Conservation (phyloP, 1,140 invertebrate species). For the Aphaenogaster rudis region DNA sequence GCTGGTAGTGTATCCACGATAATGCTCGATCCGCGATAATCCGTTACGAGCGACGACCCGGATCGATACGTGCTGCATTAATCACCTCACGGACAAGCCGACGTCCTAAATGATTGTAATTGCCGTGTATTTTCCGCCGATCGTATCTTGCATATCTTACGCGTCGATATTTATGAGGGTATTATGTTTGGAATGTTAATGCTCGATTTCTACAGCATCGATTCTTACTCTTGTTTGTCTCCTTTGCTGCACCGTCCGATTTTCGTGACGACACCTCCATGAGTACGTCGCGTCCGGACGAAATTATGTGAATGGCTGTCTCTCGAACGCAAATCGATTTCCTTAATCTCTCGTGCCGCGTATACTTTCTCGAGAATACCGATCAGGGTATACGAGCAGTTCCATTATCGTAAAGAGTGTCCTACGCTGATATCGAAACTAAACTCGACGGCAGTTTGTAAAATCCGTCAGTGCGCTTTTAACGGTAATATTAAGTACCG, state of each 20-base stretch:
- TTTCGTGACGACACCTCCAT: slow-evolving; percentile 48
- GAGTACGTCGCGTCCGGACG: neutral
- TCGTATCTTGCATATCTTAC: slow-evolving; percentile 78
- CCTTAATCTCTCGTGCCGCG: slow-evolving; percentile 42
- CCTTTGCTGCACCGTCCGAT: slow-evolving; percentile 61
- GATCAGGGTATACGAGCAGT: slow-evolving; percentile 22
- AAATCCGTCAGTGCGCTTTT: slow-evolving; percentile 57
- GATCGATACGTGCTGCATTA: slow-evolving; percentile 60
- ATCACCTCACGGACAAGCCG: slow-evolving; percentile 46
- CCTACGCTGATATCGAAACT: slow-evolving; percentile 53
- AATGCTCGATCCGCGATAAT: slow-evolving; percentile 48
- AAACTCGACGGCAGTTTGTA: slow-evolving; percentile 50
- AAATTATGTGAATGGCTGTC: slow-evolving; percentile 46
- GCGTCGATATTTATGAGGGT: slow-evolving; percentile 78
- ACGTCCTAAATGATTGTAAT: slow-evolving; percentile 76
- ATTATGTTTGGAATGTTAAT: slow-evolving; percentile 80
- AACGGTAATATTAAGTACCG: slow-evolving; percentile 41
- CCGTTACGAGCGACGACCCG: slow-evolving; percentile 36
- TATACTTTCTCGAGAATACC: slow-evolving; percentile 26
- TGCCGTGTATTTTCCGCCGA: slow-evolving; percentile 78
- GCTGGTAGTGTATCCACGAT: slow-evolving; percentile 28
- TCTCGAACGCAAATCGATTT: slow-evolving; percentile 48
- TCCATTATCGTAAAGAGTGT: slow-evolving; percentile 60
- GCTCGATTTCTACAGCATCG: slow-evolving; percentile 34
- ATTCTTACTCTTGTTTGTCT: slow-evolving; percentile 47